Evolutionary conservation across 2,888 invertebrate genomes (phyloP).

Genomic region (Chrysina gloriosa): DNA sequence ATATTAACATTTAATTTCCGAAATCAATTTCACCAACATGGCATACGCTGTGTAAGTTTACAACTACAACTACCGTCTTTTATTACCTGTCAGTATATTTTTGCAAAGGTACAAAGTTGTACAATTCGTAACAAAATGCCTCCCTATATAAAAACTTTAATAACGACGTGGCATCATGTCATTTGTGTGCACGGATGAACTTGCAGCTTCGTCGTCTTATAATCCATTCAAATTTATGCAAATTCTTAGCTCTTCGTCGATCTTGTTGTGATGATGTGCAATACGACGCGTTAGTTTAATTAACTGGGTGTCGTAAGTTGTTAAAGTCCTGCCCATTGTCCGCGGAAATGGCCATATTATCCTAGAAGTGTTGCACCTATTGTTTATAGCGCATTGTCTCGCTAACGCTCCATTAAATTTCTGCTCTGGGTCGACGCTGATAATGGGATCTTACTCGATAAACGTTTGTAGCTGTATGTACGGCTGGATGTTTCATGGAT

Average conservation of each 20-base stretch:
- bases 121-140: no score
- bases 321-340: background rate
- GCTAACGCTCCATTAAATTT: conserved; percentile 7
- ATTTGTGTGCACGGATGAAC: background rate
- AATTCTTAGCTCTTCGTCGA: conserved; percentile 11
- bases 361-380: conserved; percentile 17
- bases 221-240: conserved; percentile 26
- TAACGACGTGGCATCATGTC: no score
- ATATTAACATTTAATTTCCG: no score
- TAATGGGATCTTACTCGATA: background rate
- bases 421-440: background rate
- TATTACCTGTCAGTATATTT: no score
- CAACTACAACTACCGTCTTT: no score
- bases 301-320: conserved; percentile 11
- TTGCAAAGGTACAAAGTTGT: no score
- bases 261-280: background rate
- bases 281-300: conserved; percentile 3
- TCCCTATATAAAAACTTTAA: no score
- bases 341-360: background rate
- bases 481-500: no score
- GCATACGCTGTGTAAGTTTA: no score
- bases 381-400: conserved; percentile 14
- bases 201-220: background rate
- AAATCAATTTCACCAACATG: no score
- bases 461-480: no score